Base-by-base conservation (phyloP, 2,888 invertebrate species). In the Eupithecia pulchellata region DNA sequence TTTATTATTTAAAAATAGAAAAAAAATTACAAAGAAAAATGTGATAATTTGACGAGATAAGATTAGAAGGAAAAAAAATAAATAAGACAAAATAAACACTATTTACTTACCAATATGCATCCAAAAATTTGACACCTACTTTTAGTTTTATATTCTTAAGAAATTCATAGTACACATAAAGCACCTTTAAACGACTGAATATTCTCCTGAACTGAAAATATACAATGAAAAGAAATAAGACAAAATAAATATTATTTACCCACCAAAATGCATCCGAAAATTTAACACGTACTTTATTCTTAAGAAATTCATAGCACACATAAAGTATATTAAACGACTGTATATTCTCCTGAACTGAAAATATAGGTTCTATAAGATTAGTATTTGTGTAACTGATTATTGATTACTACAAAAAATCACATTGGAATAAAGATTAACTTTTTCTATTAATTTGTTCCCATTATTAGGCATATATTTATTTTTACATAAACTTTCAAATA, bases 401-500 rank as follows among this genome's bases (percentile, higher is more conserved):
- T 52, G 11, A 52, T 11, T 13, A 25, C 20, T n/a, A 4, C 29
- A 64, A 58, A 39, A 60, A 27, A 61, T 58, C 32, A 60, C 52
- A 30, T 27, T 52, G 34, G 27, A 30, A 57, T 57, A 30, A 65
- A 63, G 62, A 60, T 62, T 57, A 61, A 58, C 34, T 29, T 71
- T 68, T 74, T 42, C 64, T 57, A 75, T 68, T 66, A 65, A 64
- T 74, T 81, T 81, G 81, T 73, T 81, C 81, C 80, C 80, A 65
- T 66, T 68, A 71, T 4, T 71, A 67, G 74, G 64, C 74, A 72
- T 75, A 74, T 71, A 72, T 57, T 20, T 34, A 32, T 61, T 61
- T 64, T 66, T 64, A 75, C 62, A 69, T 47, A 72, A 75, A 74
- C 69, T 74, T 77, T 32, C 66, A 73, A 80, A 74, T 73, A 75